Percentiles rank a stretch among this genome's conserved stretches.
Conservation (phyloP, 2,797 vertebrate genomes). For the Sebastes taczanowskii region DNA sequence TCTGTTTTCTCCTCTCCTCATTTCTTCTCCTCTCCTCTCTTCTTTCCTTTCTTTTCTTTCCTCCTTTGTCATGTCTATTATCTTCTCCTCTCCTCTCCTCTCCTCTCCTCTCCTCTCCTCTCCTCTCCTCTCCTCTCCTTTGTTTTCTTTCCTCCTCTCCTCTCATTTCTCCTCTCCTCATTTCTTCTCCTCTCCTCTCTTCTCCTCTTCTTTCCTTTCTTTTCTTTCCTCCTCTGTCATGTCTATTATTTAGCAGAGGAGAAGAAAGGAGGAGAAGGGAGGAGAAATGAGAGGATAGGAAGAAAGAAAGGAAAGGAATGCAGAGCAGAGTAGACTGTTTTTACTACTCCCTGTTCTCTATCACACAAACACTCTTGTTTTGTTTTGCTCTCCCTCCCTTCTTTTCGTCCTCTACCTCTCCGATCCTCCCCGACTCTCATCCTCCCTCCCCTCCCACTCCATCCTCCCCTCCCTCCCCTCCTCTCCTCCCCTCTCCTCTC, state of each 20-base stretch:
- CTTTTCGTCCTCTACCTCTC: slow-evolving; percentile 28
- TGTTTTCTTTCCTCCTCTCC: background rate
- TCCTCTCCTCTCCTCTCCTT: no score
- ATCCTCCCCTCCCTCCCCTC: background rate
- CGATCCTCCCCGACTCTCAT: slow-evolving; percentile 1
- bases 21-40: no score
- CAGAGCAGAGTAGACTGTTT: background rate
- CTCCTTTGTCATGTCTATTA: no score
- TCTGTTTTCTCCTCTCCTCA: background rate
- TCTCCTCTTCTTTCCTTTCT: background rate
- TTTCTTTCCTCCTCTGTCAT: background rate
- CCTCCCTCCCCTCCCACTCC: slow-evolving; percentile 36
- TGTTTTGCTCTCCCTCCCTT: slow-evolving; percentile 34
- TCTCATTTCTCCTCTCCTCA: no score
- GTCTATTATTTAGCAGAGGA: no score
- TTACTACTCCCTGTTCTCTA: background rate
- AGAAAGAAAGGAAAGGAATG: no score
- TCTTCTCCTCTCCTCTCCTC: background rate
- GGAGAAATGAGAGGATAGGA: no score
- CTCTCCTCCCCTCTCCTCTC: slow-evolving; percentile 32
- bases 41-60: background rate
- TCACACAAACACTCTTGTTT: slow-evolving; percentile 11
- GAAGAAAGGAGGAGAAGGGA: no score
- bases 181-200: background rate
- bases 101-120: background rate